Evolutionary conservation across 2,113 vertebrate genomes (phyloP), one percentile per base, ranked within the genome.

Genomic region (Centrocercus urophasianus): DNA sequence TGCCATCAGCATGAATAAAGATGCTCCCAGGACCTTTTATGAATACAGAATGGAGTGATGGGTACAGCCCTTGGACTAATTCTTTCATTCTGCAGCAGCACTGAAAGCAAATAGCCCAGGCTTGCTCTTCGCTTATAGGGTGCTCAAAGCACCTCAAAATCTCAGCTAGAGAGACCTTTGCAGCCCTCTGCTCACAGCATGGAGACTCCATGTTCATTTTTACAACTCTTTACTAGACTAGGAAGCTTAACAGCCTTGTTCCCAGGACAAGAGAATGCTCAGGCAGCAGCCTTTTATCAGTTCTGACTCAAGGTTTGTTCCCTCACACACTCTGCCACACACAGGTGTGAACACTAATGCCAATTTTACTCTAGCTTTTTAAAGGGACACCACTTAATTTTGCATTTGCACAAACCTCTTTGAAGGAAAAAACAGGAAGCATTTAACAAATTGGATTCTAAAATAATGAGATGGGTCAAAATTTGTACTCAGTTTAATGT

Each of bases 61-160:
- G 75, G 38, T 28, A 60, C 17, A 59, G n/a, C 20, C 60, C 89
- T 15, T 27, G 59, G 11, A 25, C 36, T 67, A 94, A 14, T 43
- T 94, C 85, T 20, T 92, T 54, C 69, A 97, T 91, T 79, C 90
- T 94, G 63, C 6, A 5, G 64, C 97, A 97, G 32, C 95, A 95
- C 28, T 97, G 96, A 90, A 96, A 97, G 43, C 97, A 98, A n/a
- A 98, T 14, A 67, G 97, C 97, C 97, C 96, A 97, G 47, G 97
- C 97, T 89, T 97, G 94, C 65, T 98, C 97, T 73, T 97, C 97
- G 0, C 87, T 97, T 89, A 98, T n/a, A n/a, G 97, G 89, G n/a
- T 84, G 86, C 3, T 95, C 94, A 73, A 95, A 96, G 61, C 86
- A 93, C 60, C 74, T 82, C 88, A 97, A 69, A 40, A 98, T 54